Percentiles rank a stretch among this genome's conserved stretches.
Evolutionary conservation across 2,888 invertebrate genomes (phyloP).

Genomic region (Phengaris arion): DNA sequence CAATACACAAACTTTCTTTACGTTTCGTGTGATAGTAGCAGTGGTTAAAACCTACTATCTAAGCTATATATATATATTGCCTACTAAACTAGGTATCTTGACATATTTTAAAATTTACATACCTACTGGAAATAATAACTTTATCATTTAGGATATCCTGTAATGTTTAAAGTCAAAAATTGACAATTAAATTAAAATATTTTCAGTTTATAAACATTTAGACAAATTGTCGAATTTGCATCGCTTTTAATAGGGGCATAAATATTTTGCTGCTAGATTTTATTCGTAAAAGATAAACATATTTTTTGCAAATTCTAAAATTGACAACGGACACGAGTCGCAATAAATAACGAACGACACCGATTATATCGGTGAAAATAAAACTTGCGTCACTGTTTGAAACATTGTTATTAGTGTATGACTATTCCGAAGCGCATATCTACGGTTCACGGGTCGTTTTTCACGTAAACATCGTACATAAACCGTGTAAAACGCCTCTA

Average conservation of each 20-base stretch:
- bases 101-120: not conserved
- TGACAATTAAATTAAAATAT: not conserved
- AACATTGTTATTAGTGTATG: slow-evolving; percentile 24
- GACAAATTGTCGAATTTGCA: not conserved
- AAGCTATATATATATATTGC: too few relatives aligned
- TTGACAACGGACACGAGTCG: slow-evolving; percentile 18
- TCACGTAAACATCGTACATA: slow-evolving; percentile 27
- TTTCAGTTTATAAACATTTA: not conserved
- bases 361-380: slow-evolving; percentile 23
- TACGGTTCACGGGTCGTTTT: slow-evolving; percentile 25
- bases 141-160: slow-evolving; percentile 9
- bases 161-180: not conserved
- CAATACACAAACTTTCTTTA: not conserved
- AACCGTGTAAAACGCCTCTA: slow-evolving; percentile 1
- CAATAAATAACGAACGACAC: slow-evolving; percentile 16
- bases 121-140: not conserved
- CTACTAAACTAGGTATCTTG: too few relatives aligned
- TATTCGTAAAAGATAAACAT: slow-evolving; percentile 8
- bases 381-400: slow-evolving; percentile 25
- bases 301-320: slow-evolving; percentile 1
- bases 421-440: slow-evolving; percentile 11
- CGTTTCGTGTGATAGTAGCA: not conserved
- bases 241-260: not conserved
- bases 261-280: not conserved
- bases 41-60: not conserved